Base-by-base conservation (phyloP, 2,797 vertebrate genomes). In the Spinus pinus region DNA sequence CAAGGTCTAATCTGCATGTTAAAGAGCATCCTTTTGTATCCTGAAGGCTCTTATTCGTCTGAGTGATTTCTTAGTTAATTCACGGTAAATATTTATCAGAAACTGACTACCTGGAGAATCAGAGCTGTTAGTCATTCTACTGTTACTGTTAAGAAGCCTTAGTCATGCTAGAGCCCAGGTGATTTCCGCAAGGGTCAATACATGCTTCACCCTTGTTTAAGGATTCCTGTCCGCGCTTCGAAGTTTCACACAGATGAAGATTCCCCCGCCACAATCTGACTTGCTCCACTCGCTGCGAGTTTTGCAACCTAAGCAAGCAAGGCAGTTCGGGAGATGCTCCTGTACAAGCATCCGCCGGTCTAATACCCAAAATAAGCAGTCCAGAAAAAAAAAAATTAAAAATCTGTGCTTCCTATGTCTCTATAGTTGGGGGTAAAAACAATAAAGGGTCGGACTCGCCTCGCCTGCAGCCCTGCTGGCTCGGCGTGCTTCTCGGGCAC, bases 261-360 rank as follows among this genome's bases (percentile, higher is more conserved):
- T 61, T 92, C 90, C 77, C 78, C 53, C 7, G 16, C 66, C 81
- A 71, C 86, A 65, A 78, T 42, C 64, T 12, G 49, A 84, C 73
- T 89, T 53, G 56, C 33, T 92, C 66, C 82, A 56, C 88, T 90
- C 62, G 11, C 60, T 37, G 51, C 30, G 86, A 96, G 91, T 95
- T 94, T 91, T 87, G 89, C 91, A 89, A 73, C 71, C 91, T 61
- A 88, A 80, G 88, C 92, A 78, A 65, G 83, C 93, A 88, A 89
- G 8, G 46, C 78, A 42, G 46, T 42, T 90, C 62, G 44, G 60
- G 49, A 51, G 54, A 94, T 73, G 74, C 51, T 88, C 56, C 50
- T 57, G 31, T 13, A 46, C n/a, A 49, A 56, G 53, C 88, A 82
- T 35, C 73, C n/a, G 7, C 23, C 31, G 7, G 5, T 81, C 35